Percentiles rank a stretch among this genome's conserved stretches.
phyloP scores from a whole-genome alignment of 2,797 vertebrate species.

The Anableps anableps region DNA sequence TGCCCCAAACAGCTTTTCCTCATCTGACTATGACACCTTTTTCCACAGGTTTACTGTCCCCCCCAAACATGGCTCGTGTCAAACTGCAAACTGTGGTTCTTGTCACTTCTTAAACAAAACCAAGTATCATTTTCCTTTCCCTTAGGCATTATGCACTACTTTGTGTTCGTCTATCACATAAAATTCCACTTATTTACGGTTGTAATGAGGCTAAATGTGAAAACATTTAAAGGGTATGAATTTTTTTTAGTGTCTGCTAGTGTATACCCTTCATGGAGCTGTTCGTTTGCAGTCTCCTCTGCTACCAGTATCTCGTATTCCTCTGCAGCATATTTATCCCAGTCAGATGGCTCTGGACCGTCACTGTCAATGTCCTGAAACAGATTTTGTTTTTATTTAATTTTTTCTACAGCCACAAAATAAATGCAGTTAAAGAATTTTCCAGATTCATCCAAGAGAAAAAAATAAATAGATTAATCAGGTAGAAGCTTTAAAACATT shows the following conservation, averaged over 20 bases:
- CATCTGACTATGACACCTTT: neutral
- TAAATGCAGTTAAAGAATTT: neutral
- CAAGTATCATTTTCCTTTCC: neutral
- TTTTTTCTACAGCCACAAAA: neutral
- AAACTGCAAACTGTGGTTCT: neutral
- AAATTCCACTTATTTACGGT: neutral
- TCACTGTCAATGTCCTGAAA: constrained; percentile 92
- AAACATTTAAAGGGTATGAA: neutral
- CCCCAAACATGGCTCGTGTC: neutral
- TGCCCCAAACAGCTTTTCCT: neutral
- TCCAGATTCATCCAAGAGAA: neutral
- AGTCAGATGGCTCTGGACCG: constrained; percentile 95
- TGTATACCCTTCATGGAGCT: constrained; percentile 91
- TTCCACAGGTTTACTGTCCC: neutral
- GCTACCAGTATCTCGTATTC: constrained; percentile 98
- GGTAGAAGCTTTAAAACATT: neutral
- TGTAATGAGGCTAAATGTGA: neutral
- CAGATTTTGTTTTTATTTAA: constrained; percentile 10
- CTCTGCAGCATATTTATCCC: constrained; percentile 97
- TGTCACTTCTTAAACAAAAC: neutral
- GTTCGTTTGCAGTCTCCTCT: constrained; percentile 95
- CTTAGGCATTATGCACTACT: neutral
- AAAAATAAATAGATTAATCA: neutral
- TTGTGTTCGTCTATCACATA: neutral
- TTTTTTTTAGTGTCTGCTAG: neutral